These are phyloP conservation scores for Spilarctia lutea DNA, from an alignment of 2,888 invertebrate species.

Conservation along the genomic window DNA sequence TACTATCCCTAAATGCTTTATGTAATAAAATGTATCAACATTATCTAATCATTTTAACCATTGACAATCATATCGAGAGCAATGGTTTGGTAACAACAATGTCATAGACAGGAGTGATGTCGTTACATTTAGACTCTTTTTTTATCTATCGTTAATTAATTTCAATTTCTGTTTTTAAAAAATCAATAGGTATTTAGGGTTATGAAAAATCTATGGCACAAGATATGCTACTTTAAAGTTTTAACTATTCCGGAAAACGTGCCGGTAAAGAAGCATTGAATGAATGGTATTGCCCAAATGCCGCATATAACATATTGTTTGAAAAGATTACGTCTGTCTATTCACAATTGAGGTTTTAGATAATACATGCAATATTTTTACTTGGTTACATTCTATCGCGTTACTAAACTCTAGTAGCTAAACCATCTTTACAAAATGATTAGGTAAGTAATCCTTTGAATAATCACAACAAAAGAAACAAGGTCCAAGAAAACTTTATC, in stretches of 20 bases:
- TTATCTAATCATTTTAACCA: conserved; percentile 51
- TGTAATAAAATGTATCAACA: conserved; percentile 50
- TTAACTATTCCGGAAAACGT: conserved; percentile 22
- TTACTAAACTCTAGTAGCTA: neutral
- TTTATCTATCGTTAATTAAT: conserved; percentile 42
- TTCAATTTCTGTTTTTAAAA: conserved; percentile 41
- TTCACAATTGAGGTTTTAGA: neutral
- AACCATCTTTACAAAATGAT: neutral
- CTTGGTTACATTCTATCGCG: neutral
- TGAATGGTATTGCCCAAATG: neutral
- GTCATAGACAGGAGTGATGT: conserved; percentile 33
- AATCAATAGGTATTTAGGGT: conserved; percentile 24
- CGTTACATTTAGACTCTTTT: conserved; percentile 33
- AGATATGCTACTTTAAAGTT: conserved; percentile 15
- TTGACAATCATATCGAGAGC: conserved; percentile 2
- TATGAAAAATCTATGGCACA: conserved; percentile 21
- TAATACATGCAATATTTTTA: neutral
- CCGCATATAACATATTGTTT: neutral
- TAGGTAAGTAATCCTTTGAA: conserved; percentile 9
- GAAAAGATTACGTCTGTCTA: neutral
- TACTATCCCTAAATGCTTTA: conserved; percentile 54
- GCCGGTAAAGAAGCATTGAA: conserved; percentile 14
- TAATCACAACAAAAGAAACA: conserved; percentile 21
- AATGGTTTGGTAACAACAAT: conserved; percentile 21
- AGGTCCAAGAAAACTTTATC: conserved; percentile 27